Evolutionary conservation across 2,888 invertebrate species (phyloP), one percentile per base, ranked within the genome.

Genomic region (Julus scandinavius): DNA sequence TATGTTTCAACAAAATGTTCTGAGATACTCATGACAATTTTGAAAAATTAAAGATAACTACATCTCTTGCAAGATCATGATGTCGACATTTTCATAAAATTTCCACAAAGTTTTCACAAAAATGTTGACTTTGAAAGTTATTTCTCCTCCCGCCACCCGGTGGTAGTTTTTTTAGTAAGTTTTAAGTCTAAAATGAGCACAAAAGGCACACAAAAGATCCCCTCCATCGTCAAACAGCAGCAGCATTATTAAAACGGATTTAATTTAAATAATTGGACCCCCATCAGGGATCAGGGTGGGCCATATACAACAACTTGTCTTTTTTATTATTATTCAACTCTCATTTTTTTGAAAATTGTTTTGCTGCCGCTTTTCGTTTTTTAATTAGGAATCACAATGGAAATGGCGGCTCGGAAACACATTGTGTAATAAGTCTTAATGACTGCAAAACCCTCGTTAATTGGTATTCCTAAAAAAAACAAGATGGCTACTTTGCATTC

Each of bases 241-340:
- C 63, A 20, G 5, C 20, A 20, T 72, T 72, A 29, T 72, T 72
- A 20, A 72, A 72, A 72, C 72, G 72, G 72, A 72, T 20, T 72
- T 72, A 72, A 72, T 72, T 72, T 72, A 72, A 72, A 72, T 72
- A 72, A 72, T 72, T 72, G 72, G 72, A 72, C 72, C 72, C 72
- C 72, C 72, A 72, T 72, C 29, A 72, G 20, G 72, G 72, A 72
- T 29, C 72, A 29, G 20, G 72, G 72, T 72, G 72, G 72, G 29
- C 72, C 72, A 72, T 72, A 20, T 29, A 29, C 29, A 29, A 29
- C 29, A 72, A 20, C 11, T 29, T 6, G 29, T 29, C 11, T 72
- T 72, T 72, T 1, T 72, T n/a, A 45, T 45, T 45, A 45, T 45
- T 45, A 45, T 45, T 45, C 45, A 45, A 45, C 11, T 20, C 54